Conservation (phyloP, 2,797 vertebrate species). For the Sebastes alutus region DNA sequence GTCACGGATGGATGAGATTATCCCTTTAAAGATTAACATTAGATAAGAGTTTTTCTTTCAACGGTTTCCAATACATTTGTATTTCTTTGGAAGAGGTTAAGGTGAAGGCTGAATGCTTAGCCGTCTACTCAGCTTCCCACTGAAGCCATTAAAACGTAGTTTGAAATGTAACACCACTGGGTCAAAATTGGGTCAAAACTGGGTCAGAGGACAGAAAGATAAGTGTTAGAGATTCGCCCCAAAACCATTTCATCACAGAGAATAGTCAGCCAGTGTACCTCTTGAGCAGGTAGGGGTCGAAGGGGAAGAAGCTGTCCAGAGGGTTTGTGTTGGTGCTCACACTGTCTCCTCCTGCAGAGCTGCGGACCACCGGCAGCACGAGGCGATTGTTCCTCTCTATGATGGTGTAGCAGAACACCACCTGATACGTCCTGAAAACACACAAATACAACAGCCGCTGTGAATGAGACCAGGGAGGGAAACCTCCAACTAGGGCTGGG, state of each 20-base stretch:
- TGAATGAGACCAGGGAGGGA: background rate
- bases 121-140: background rate
- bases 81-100: background rate
- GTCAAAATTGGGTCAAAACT: no score
- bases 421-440: conserved; percentile 91
- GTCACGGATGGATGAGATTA: background rate
- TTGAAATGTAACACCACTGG: background rate
- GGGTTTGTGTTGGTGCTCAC: conserved; percentile 91
- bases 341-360: conserved; percentile 83
- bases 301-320: conserved; percentile 96
- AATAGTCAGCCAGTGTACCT: conserved; percentile 77
- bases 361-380: conserved; percentile 87
- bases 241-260: background rate
- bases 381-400: conserved; percentile 94
- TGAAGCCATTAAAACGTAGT: background rate
- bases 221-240: background rate
- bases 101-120: background rate
- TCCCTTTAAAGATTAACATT: background rate
- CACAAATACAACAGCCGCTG: background rate
- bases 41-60: no score
- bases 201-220: no score
- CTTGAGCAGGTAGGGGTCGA: conserved; percentile 94
- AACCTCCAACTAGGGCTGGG: background rate
- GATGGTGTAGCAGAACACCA: conserved; percentile 98
- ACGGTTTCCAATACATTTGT: background rate